Evolutionary conservation across 2,888 invertebrate genomes (phyloP).

Genomic region (Phlogophora meticulosa): DNA sequence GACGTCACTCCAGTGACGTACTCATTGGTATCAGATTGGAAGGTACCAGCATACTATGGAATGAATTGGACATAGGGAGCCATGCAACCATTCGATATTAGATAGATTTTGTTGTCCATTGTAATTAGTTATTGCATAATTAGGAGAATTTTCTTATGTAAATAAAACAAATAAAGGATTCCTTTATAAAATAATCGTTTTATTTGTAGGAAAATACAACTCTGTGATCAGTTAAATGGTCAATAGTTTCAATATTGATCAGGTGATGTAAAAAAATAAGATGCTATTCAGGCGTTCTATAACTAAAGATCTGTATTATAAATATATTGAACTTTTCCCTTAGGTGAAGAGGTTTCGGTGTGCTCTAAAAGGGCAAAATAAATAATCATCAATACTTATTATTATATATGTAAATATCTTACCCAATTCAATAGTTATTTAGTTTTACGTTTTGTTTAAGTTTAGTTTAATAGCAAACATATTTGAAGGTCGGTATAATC

Average conservation of each 20-base stretch:
- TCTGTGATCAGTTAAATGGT: slow-evolving; percentile 41
- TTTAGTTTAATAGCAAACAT: no score
- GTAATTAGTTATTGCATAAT: slow-evolving; percentile 88
- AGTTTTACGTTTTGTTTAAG: no score
- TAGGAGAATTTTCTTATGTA: slow-evolving; percentile 90
- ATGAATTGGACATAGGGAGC: slow-evolving; percentile 70
- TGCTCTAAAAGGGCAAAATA: slow-evolving; percentile 69
- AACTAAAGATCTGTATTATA: slow-evolving; percentile 69
- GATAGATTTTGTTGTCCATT: slow-evolving; percentile 88
- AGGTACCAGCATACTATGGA: slow-evolving; percentile 58
- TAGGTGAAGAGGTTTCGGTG: slow-evolving; percentile 62
- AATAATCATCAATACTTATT: slow-evolving; percentile 4
- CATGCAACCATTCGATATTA: slow-evolving; percentile 85
- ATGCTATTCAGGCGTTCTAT: slow-evolving; percentile 45
- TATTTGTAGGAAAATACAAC: slow-evolving; percentile 71
- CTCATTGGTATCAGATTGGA: slow-evolving; percentile 48
- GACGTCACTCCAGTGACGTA: slow-evolving; percentile 59
- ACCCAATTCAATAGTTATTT: no score
- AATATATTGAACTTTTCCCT: slow-evolving; percentile 66
- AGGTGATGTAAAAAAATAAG: neutral
- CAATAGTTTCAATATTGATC: neutral
- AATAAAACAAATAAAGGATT: slow-evolving; percentile 89
- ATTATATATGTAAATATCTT: no score
- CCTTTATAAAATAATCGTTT: slow-evolving; percentile 79
- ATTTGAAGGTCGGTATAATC: no score